phyloP scores from a whole-genome alignment of 1,140 invertebrate genomes.

The Andricus grossulariae region DNA sequence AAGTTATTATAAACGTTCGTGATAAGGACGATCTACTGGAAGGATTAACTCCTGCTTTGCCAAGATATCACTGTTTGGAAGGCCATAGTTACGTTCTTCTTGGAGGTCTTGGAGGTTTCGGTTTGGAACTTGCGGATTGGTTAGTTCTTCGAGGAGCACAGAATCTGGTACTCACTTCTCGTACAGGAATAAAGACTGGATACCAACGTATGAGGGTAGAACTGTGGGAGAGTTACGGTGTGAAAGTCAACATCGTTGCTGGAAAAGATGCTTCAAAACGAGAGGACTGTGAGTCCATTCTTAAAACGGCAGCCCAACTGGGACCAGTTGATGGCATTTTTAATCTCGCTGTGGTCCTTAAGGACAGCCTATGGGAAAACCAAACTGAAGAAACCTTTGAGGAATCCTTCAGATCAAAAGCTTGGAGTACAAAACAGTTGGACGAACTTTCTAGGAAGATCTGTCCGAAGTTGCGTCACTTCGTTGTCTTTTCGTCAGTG shows the following conservation, averaged over 20 bases:
- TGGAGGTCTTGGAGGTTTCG: conserved; percentile 88
- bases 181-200: conserved; percentile 81
- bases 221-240: conserved; percentile 78
- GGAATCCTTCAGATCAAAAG: conserved; percentile 75
- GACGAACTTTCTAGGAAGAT: conserved; percentile 75
- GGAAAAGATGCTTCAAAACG: conserved; percentile 73
- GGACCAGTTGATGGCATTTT: conserved; percentile 87
- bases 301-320: conserved; percentile 77
- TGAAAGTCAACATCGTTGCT: conserved; percentile 73
- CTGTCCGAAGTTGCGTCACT: conserved; percentile 76
- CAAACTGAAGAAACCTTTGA: conserved; percentile 75
- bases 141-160: conserved; percentile 82
- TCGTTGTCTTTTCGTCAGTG: conserved; percentile 86
- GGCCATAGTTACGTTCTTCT: conserved; percentile 74
- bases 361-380: conserved; percentile 76
- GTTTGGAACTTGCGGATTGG: conserved; percentile 87
- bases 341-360: conserved; percentile 83
- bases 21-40: conserved; percentile 63
- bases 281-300: conserved; percentile 76
- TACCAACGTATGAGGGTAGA: conserved; percentile 79
- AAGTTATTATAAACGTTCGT: conserved; percentile 82
- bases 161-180: conserved; percentile 83
- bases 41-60: conserved; percentile 69
- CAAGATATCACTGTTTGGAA: conserved; percentile 76
- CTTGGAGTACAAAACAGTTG: conserved; percentile 72